Base-by-base conservation (phyloP, 2,113 vertebrate genomes). In the Phaetusa simplex region DNA sequence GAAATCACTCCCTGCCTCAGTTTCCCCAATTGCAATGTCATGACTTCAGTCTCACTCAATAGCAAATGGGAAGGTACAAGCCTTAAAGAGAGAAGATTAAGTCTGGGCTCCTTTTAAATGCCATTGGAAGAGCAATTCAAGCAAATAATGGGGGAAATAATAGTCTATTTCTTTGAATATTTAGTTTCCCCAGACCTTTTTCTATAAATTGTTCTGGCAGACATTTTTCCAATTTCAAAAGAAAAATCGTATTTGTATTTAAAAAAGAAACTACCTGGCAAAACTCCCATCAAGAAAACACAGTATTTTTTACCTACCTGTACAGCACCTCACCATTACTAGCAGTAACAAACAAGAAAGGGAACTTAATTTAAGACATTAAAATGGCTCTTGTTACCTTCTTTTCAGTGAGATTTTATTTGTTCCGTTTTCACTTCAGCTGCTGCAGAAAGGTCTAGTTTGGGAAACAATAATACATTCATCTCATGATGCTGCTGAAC, bases 401-500 rank as follows among this genome's bases (percentile, higher is more conserved):
- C 7, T 74, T 69, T 77, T 34, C 36, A 55, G 32, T 11, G 42
- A 77, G 8, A 13, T 12, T 81, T 92, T 87, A 22, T 82, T 78
- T 4, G 12, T 64, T 69, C 69, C 79, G 13, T 7, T 88, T 87
- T 56, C 16, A 40, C 58, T 94, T 56, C 6, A 38, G 12, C 32
- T 84, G 47, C 52, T 76, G 8, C 47, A 22, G 24, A 86, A 49
- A 76, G 34, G 16, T 56, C 49, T 38, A 0, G 4, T 29, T 3
- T 3, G 47, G 43, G n/a, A 40, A 82, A 56, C 21, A 93, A 36
- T 34, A 53, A 50, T 4, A 59, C 59, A 21, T 88, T 81, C 50
- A 59, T 52, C 40, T 86, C 83, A 26, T 56, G 56, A 71, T 76
- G 65, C 55, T 79, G 88, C 11, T 78, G 69, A 93, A 84, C 83